Conservation (phyloP, 2,113 vertebrate species). For the Megaleporinus macrocephalus region DNA sequence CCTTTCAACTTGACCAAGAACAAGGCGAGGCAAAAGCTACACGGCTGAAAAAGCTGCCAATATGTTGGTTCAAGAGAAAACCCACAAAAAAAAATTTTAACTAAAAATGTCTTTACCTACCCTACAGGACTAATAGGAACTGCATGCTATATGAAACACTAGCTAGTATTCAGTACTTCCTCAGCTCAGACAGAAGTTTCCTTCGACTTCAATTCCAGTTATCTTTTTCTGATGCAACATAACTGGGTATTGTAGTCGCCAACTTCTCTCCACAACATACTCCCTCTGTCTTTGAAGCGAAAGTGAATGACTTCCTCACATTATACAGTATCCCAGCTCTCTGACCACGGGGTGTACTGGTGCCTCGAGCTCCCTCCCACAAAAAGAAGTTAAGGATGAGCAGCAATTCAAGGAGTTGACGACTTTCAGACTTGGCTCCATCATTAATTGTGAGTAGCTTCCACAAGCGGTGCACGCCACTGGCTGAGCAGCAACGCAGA, state of each 20-base stretch:
- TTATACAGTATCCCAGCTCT: slow-evolving; percentile 57
- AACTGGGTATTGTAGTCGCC: background rate
- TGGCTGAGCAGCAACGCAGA: slow-evolving; percentile 55
- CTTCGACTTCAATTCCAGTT: background rate
- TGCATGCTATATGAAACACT: background rate
- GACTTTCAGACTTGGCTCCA: slow-evolving; percentile 58
- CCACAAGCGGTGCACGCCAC: slow-evolving; percentile 54
- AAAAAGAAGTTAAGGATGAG: slow-evolving; percentile 58
- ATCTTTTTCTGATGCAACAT: slow-evolving; percentile 18
- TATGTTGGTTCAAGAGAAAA: background rate
- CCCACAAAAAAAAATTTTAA: too few relatives aligned
- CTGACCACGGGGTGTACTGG: slow-evolving; percentile 19
- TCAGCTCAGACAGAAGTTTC: background rate
- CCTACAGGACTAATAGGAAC: background rate
- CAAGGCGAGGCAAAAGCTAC: slow-evolving; percentile 9
- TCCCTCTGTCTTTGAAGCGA: slow-evolving; percentile 5
- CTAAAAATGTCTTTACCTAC: background rate
- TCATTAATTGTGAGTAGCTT: slow-evolving; percentile 66
- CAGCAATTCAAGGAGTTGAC: slow-evolving; percentile 42
- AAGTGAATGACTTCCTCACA: background rate
- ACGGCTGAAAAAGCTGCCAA: background rate
- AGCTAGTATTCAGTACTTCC: too few relatives aligned
- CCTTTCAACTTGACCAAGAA: slow-evolving; percentile 40
- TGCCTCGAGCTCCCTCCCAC: slow-evolving; percentile 52
- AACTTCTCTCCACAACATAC: slow-evolving; percentile 33